Percentiles rank a stretch among this genome's conserved stretches.
phyloP scores from a whole-genome alignment of 2,113 vertebrate species.

The Kryptolebias marmoratus region DNA sequence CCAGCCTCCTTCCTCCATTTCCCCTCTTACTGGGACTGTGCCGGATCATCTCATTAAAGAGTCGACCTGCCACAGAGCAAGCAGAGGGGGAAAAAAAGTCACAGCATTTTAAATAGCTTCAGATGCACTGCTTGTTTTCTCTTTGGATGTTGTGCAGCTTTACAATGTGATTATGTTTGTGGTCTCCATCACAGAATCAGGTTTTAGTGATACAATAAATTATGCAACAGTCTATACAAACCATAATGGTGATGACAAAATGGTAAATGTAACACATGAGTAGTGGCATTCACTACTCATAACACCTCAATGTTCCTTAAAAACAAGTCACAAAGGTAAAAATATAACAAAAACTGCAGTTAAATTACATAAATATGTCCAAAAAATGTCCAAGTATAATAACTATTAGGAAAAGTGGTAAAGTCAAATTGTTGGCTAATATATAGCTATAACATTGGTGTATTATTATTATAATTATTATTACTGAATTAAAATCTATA shows the following conservation, averaged over 20 bases:
- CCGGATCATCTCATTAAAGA: constrained; percentile 39
- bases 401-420: too few relatives aligned
- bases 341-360: not conserved
- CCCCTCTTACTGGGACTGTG: constrained; percentile 63
- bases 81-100: not conserved
- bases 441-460: too few relatives aligned
- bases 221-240: constrained; percentile 1
- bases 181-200: not conserved
- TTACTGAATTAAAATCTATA: too few relatives aligned
- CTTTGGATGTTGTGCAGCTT: not conserved
- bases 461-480: too few relatives aligned
- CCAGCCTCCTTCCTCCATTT: constrained; percentile 44
- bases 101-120: not conserved
- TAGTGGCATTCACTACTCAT: not conserved
- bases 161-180: not conserved
- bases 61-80: constrained; percentile 15
- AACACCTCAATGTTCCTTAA: not conserved
- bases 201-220: not conserved
- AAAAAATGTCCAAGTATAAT: too few relatives aligned
- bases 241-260: not conserved
- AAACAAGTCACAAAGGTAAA: not conserved
- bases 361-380: not conserved
- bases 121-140: not conserved
- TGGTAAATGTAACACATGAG: not conserved
- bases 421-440: too few relatives aligned